Conservation (phyloP, 2,888 invertebrate genomes). For the Sepioteuthis lessoniana region DNA sequence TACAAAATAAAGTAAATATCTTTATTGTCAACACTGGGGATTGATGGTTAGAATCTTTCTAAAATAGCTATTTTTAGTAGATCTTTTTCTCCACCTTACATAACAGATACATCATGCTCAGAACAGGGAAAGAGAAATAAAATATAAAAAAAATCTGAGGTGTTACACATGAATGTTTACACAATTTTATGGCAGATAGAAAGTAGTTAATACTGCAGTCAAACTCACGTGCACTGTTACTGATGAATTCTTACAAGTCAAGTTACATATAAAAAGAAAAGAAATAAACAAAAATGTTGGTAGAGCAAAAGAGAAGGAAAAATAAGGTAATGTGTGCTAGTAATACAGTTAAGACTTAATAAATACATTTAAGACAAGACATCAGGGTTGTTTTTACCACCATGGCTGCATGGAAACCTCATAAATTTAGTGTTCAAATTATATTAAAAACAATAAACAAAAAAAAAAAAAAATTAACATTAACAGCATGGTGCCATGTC, state of each 20-base stretch:
- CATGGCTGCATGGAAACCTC: too few species aligned
- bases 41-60: background rate
- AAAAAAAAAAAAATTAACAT: too few species aligned
- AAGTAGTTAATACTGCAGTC: too few species aligned
- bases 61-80: background rate
- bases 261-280: background rate
- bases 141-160: background rate
- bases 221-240: too few species aligned
- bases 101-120: background rate
- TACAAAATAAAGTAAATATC: background rate
- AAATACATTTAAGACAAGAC: background rate
- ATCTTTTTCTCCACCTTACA: background rate
- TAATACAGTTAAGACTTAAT: background rate
- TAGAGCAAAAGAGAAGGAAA: background rate
- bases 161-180: too few species aligned
- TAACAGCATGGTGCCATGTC: too few species aligned
- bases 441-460: too few species aligned
- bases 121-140: background rate
- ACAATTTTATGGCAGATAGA: too few species aligned
- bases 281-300: background rate
- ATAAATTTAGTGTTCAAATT: too few species aligned
- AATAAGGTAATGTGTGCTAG: background rate
- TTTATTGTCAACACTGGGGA: too few species aligned
- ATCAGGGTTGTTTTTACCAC: too few species aligned
- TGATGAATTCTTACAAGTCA: too few species aligned